These are phyloP conservation scores for Clarias gariepinus DNA, from an alignment of 2,113 vertebrate genomes.

Conservation along the genomic window DNA sequence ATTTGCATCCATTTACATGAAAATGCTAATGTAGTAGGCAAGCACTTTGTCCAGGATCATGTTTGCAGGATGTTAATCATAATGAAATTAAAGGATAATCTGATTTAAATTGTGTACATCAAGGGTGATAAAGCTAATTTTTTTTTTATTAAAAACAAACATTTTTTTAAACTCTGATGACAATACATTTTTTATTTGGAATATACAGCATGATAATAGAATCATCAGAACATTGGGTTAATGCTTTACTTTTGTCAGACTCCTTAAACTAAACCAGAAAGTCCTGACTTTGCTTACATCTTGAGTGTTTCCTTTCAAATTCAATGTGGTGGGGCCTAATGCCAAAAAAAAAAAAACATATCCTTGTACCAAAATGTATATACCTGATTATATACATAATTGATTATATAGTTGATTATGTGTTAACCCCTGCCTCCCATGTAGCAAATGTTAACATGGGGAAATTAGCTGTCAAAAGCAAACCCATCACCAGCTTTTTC, in stretches of 20 bases:
- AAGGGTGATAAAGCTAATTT: not conserved
- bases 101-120: not conserved
- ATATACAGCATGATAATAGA: not conserved
- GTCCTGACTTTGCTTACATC: too few relatives aligned
- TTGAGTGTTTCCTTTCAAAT: too few relatives aligned
- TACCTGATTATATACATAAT: too few relatives aligned
- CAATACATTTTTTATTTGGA: not conserved
- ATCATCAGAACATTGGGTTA: not conserved
- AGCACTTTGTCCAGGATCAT: not conserved
- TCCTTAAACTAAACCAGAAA: too few relatives aligned
- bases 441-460: conserved; percentile 66
- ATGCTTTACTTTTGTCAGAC: too few relatives aligned
- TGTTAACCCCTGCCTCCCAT: conserved; percentile 33
- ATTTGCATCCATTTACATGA: conserved; percentile 47
- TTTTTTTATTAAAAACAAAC: not conserved
- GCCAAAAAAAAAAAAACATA: too few relatives aligned
- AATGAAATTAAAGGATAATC: conserved; percentile 2
- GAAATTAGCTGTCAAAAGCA: conserved; percentile 52
- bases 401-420: conserved; percentile 55
- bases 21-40: conserved; percentile 1
- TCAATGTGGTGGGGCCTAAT: too few relatives aligned
- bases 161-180: not conserved
- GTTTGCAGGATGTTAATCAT: conserved; percentile 29
- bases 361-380: too few relatives aligned
- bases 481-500: conserved; percentile 50